These are phyloP conservation scores for Physella acuta DNA, from an alignment of 1,140 invertebrate species.

Conservation along the genomic window DNA sequence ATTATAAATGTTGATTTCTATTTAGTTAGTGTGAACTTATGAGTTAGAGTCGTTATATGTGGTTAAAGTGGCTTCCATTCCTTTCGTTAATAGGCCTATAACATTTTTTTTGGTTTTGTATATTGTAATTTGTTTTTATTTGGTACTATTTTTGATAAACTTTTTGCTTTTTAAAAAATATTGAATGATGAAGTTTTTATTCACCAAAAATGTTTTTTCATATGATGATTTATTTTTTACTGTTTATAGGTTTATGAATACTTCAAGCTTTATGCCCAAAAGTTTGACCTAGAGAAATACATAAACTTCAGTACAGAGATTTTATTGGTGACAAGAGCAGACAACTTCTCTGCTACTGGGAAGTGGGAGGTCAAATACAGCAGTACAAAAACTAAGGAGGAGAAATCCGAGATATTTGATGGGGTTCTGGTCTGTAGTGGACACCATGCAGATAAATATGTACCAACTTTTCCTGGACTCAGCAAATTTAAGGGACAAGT, in stretches of 20 bases:
- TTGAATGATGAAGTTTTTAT: background rate
- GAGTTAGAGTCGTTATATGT: too few species aligned
- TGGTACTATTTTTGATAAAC: too few species aligned
- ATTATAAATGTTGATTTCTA: too few species aligned
- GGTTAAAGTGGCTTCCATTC: too few species aligned
- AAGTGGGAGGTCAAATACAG: slow-evolving; percentile 34
- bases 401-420: slow-evolving; percentile 40
- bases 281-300: slow-evolving; percentile 53
- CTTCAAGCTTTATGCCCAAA: slow-evolving; percentile 57
- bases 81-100: too few species aligned
- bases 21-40: too few species aligned
- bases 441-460: slow-evolving; percentile 57
- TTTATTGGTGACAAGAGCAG: slow-evolving; percentile 15
- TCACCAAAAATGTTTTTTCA: background rate
- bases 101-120: slow-evolving; percentile 1
- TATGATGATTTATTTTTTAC: background rate
- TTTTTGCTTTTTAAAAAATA: too few species aligned
- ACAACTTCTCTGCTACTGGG: slow-evolving; percentile 32
- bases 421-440: slow-evolving; percentile 55
- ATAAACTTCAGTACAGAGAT: slow-evolving; percentile 48
- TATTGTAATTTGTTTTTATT: too few species aligned
- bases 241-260: slow-evolving; percentile 58
- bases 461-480: slow-evolving; percentile 54
- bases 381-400: slow-evolving; percentile 24
- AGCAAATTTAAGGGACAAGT: slow-evolving; percentile 59